A percentile compares a stretch with the other conserved stretches of the same genome.
phyloP scores from a whole-genome alignment of 2,797 vertebrate genomes.

The Sebastes minor region DNA sequence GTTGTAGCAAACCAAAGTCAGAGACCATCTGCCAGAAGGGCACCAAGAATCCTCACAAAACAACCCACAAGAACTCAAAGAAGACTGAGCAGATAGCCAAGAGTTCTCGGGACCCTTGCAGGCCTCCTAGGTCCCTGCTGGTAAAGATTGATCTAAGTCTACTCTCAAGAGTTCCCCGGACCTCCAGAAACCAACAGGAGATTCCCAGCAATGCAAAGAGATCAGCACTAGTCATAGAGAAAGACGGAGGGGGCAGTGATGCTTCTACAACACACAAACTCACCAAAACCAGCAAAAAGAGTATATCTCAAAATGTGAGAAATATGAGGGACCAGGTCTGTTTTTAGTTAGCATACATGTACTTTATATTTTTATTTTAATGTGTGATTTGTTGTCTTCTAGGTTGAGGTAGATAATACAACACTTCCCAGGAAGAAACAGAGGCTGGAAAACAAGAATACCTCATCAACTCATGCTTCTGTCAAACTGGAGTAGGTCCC shows the following conservation, averaged over 20 bases:
- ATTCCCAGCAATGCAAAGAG: constrained; percentile 65
- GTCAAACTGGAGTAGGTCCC: constrained; percentile 86
- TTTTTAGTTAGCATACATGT: neutral
- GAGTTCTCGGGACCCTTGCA: neutral
- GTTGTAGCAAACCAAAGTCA: constrained; percentile 51
- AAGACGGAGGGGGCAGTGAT: constrained; percentile 58
- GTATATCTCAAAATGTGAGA: constrained; percentile 61
- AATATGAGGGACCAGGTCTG: neutral
- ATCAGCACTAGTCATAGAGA: constrained; percentile 26
- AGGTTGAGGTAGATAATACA: constrained; percentile 81
- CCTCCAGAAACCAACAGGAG: constrained; percentile 51
- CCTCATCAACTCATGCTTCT: constrained; percentile 70
- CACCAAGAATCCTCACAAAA: constrained; percentile 70
- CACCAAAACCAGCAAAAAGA: constrained; percentile 80
- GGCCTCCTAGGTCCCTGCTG: constrained; percentile 67
- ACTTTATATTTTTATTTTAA: neutral
- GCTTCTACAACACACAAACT: constrained; percentile 19
- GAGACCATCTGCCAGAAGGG: constrained; percentile 61
- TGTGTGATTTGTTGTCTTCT: constrained; percentile 33
- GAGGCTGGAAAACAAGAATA: constrained; percentile 81
- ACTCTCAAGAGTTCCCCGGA: constrained; percentile 84
- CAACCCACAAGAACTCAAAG: constrained; percentile 59
- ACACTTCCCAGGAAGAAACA: constrained; percentile 84
- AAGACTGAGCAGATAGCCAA: constrained; percentile 44
- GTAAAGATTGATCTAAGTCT: constrained; percentile 90